phyloP scores from a whole-genome alignment of 2,797 vertebrate genomes.

The Crenichthys baileyi region DNA sequence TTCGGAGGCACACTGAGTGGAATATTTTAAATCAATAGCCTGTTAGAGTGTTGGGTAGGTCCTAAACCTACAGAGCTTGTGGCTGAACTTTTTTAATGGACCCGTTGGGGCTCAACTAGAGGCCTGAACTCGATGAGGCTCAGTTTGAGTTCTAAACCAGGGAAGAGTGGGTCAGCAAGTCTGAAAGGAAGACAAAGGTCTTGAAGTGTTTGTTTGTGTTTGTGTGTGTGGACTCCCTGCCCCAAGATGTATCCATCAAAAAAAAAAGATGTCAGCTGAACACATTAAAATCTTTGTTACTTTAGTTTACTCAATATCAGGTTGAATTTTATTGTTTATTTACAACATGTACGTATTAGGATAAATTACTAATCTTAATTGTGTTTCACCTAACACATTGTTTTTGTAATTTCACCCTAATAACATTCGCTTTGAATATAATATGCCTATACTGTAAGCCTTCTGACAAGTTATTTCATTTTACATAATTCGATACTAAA shows the following conservation, averaged over 20 bases:
- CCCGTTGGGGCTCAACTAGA: too few relatives aligned
- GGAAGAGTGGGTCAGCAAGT: constrained; percentile 4
- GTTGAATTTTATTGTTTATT: constrained; percentile 27
- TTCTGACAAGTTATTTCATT: constrained; percentile 55
- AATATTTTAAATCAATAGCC: too few relatives aligned
- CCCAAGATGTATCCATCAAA: constrained; percentile 62
- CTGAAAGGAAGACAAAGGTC: constrained; percentile 12
- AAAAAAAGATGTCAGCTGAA: constrained; percentile 14
- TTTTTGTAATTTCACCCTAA: constrained; percentile 13
- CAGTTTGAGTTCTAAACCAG: neutral
- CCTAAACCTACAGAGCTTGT: too few relatives aligned
- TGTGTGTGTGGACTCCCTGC: constrained; percentile 19
- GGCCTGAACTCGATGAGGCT: too few relatives aligned
- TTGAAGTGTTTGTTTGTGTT: neutral
- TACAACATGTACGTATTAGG: neutral
- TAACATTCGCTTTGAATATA: constrained; percentile 32
- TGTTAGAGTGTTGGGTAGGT: too few relatives aligned
- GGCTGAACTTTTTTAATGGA: too few relatives aligned
- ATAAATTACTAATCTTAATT: constrained; percentile 16
- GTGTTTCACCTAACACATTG: neutral
- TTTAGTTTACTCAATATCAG: constrained; percentile 57
- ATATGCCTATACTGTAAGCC: constrained; percentile 12
- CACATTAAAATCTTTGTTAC: constrained; percentile 49
- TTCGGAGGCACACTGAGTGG: too few relatives aligned
- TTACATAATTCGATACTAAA: constrained; percentile 47